Evolutionary conservation across 2,888 invertebrate genomes (phyloP).

Genomic region (Colletes collaris): DNA sequence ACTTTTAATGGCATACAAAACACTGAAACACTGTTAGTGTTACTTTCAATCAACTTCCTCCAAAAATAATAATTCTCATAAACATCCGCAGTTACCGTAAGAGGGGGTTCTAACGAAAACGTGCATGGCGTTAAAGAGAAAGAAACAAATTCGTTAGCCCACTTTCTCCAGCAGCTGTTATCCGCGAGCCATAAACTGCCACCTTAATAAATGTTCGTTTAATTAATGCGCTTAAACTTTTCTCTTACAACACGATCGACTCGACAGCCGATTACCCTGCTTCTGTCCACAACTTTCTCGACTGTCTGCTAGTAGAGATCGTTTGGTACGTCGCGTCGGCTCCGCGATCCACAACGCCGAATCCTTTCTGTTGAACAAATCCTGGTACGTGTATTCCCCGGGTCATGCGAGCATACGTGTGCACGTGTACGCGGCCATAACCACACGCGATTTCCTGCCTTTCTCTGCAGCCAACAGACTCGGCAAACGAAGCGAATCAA

Average conservation of each 20-base stretch:
- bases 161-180: conserved; percentile 9
- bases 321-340: conserved; percentile 15
- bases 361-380: conserved; percentile 55
- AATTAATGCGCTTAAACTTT: conserved; percentile 38
- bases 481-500: conserved; percentile 76
- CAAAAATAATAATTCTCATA: too few species aligned
- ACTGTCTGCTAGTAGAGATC: conserved; percentile 13
- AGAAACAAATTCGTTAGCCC: conserved; percentile 14
- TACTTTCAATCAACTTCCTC: too few species aligned
- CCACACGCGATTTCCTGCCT: conserved; percentile 77
- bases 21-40: too few species aligned
- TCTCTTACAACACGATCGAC: conserved; percentile 17
- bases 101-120: background rate
- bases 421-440: conserved; percentile 50
- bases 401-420: conserved; percentile 29
- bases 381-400: conserved; percentile 20
- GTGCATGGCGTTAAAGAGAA: background rate
- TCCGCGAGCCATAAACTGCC: conserved; percentile 1
- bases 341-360: conserved; percentile 38
- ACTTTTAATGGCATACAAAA: too few species aligned
- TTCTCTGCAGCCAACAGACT: conserved; percentile 73
- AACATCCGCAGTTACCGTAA: too few species aligned
- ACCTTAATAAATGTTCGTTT: conserved; percentile 5
- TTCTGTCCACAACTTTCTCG: conserved; percentile 37
- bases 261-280: conserved; percentile 9